These are phyloP conservation scores for Lapara coniferarum DNA, from an alignment of 2,888 invertebrate species.

Conservation along the genomic window DNA sequence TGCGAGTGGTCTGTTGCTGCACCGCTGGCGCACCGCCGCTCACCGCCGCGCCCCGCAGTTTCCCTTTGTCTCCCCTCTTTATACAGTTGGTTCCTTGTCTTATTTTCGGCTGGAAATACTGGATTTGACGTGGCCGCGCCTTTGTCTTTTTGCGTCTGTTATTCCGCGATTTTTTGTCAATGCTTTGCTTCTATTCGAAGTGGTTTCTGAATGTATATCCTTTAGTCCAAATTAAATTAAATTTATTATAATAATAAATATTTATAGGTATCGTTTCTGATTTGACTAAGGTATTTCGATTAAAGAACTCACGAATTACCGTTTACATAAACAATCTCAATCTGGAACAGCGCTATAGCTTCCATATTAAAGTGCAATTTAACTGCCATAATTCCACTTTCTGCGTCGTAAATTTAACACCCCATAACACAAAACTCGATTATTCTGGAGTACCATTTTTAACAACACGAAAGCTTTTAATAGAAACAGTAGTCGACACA, in stretches of 20 bases:
- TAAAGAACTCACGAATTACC: no score
- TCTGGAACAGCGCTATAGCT: no score
- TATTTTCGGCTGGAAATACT: slow-evolving; percentile 62
- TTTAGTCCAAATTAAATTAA: no score
- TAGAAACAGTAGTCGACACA: neutral
- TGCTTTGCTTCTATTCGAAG: neutral
- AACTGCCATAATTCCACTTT: neutral
- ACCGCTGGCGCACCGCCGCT: slow-evolving; percentile 45
- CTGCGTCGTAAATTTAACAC: neutral
- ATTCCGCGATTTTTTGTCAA: slow-evolving; percentile 8
- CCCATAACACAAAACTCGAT: neutral
- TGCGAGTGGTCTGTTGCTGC: slow-evolving; percentile 67
- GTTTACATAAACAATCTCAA: no score
- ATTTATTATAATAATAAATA: no score
- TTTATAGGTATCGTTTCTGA: no score
- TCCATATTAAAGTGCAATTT: no score
- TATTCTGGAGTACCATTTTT: neutral
- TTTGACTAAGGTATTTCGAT: no score
- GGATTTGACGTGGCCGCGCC: slow-evolving; percentile 20
- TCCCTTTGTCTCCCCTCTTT: slow-evolving; percentile 76
- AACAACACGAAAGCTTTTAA: neutral
- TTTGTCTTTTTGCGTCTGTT: slow-evolving; percentile 21
- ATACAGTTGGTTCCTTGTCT: slow-evolving; percentile 73
- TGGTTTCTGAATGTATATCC: no score
- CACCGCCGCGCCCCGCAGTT: slow-evolving; percentile 49